Evolutionary conservation across 2,113 vertebrate species (phyloP).

Genomic region (mouse (Mus musculus)): GRCm39 chr4:130936501-130937000

Average conservation of each 20-base stretch:
- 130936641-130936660: neutral
- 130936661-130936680: neutral
- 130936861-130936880: neutral
- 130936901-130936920: fast-evolving
- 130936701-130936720: neutral
- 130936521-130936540: neutral
- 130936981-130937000: too few relatives aligned
- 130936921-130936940: too few relatives aligned
- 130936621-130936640: neutral
- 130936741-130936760: neutral
- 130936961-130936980: neutral
- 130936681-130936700: neutral
- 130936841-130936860: fast-evolving
- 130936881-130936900: neutral
- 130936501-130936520: neutral
- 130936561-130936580: too few relatives aligned
- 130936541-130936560: neutral
- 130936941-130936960: neutral
- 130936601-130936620: neutral
- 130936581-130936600: neutral
- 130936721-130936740: too few relatives aligned
- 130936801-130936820: neutral
- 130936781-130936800: neutral
- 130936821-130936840: fast-evolving
- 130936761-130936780: neutral